Percentiles rank a stretch among this genome's conserved stretches.
Evolutionary conservation across 2,888 invertebrate species (phyloP).

Genomic region (Halictus quadricinctus): DNA sequence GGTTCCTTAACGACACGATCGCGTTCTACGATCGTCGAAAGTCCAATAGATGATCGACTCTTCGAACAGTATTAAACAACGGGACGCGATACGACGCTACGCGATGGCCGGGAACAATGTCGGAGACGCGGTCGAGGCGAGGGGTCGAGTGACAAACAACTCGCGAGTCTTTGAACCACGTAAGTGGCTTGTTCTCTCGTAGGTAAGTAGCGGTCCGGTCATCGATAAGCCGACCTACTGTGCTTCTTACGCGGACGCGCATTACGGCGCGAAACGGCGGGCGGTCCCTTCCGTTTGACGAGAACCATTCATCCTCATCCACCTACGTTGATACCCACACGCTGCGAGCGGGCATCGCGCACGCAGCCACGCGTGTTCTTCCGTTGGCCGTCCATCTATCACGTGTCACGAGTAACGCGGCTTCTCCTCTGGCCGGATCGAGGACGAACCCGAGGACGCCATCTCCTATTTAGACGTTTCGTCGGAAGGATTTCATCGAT

Average conservation of each 20-base stretch:
- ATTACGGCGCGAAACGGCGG: conserved; percentile 81
- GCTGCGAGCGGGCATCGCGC: conserved; percentile 62
- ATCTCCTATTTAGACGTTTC: neutral
- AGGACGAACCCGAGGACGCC: conserved; percentile 36
- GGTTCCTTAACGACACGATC: neutral
- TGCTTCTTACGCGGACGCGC: conserved; percentile 75
- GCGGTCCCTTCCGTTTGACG: conserved; percentile 82
- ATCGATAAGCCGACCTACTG: conserved; percentile 78
- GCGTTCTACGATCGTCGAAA: neutral
- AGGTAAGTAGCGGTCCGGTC: conserved; percentile 78
- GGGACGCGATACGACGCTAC: neutral
- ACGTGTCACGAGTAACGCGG: conserved; percentile 76
- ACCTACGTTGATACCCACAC: conserved; percentile 79
- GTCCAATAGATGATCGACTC: neutral
- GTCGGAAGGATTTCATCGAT: neutral
- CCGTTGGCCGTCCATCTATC: conserved; percentile 79
- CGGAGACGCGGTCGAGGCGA: conserved; percentile 14
- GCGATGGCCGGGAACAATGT: neutral
- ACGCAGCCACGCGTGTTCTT: conserved; percentile 71
- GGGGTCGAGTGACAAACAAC: conserved; percentile 43
- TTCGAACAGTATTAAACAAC: neutral
- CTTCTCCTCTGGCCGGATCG: conserved; percentile 54
- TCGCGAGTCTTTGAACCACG: conserved; percentile 60
- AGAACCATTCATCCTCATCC: conserved; percentile 82
- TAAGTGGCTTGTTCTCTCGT: conserved; percentile 74